Conservation (phyloP, 1,140 invertebrate species). For the Druon quercuslanigerum region DNA sequence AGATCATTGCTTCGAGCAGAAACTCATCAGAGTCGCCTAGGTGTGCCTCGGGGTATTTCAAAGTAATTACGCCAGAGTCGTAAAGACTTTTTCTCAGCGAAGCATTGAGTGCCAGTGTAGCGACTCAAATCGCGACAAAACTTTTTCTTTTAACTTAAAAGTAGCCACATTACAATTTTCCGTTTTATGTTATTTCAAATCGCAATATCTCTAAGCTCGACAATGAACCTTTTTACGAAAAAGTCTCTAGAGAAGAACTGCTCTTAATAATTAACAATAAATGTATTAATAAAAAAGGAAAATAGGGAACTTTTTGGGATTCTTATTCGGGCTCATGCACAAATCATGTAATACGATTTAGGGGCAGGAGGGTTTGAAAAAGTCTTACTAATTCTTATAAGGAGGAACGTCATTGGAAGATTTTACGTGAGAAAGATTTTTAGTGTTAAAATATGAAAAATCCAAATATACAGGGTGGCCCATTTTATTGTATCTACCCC, state of each 20-base stretch:
- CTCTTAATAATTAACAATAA: too few species aligned
- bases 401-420: too few species aligned
- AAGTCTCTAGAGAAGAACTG: background rate
- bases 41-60: slow-evolving; percentile 18
- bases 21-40: slow-evolving; percentile 29
- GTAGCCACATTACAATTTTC: slow-evolving; percentile 22
- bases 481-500: too few species aligned
- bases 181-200: slow-evolving; percentile 23
- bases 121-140: slow-evolving; percentile 4
- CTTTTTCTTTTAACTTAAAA: slow-evolving; percentile 17
- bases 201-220: background rate
- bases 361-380: too few species aligned
- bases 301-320: too few species aligned
- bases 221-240: background rate
- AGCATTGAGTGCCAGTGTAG: slow-evolving; percentile 16
- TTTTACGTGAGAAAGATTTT: too few species aligned
- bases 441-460: too few species aligned
- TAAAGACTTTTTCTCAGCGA: background rate
- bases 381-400: too few species aligned
- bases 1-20: slow-evolving; percentile 15
- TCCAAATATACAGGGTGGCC: too few species aligned
- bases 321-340: too few species aligned
- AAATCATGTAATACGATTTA: too few species aligned
- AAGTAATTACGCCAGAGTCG: slow-evolving; percentile 12
- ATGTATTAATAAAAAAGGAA: too few species aligned